Evolutionary conservation across 1,140 invertebrate genomes (phyloP).

Genomic region (Calliopsis andreniformis): DNA sequence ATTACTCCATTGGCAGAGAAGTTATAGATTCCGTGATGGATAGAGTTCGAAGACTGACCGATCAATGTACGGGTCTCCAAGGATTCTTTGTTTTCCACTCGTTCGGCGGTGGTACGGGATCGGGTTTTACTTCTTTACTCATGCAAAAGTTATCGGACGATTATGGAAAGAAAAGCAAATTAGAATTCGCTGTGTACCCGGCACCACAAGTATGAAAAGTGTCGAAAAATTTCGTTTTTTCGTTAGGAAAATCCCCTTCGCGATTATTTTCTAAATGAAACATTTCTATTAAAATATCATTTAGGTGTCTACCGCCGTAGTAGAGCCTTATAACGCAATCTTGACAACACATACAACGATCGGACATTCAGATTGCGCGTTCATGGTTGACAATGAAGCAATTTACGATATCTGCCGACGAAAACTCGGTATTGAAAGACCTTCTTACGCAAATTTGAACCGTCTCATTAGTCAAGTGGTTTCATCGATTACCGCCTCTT

Average conservation of each 20-base stretch:
- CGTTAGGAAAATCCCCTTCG: too few species aligned
- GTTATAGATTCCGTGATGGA: constrained; percentile 62
- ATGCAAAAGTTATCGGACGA: constrained; percentile 61
- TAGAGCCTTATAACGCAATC: constrained; percentile 61
- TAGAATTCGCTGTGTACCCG: constrained; percentile 62
- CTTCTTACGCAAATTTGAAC: constrained; percentile 59
- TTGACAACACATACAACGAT: constrained; percentile 62
- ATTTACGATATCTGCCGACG: constrained; percentile 64
- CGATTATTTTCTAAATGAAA: neutral
- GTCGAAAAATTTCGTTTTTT: neutral
- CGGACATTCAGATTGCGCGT: constrained; percentile 61
- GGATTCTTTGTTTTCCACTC: constrained; percentile 64
- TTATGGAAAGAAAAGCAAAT: constrained; percentile 62
- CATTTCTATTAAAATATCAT: neutral
- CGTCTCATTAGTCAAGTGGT: constrained; percentile 64
- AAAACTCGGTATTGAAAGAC: constrained; percentile 58
- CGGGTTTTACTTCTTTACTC: constrained; percentile 60
- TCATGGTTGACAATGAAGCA: constrained; percentile 64
- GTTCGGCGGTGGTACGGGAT: constrained; percentile 62
- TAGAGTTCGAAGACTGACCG: constrained; percentile 53
- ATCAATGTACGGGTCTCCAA: constrained; percentile 61
- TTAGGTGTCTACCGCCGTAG: constrained; percentile 62
- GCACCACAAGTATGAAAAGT: constrained; percentile 56
- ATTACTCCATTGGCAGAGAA: constrained; percentile 63
- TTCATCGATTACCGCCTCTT: constrained; percentile 60